Base-by-base conservation (phyloP, 2,113 vertebrate genomes). In the Chelonoidis abingdonii region DNA sequence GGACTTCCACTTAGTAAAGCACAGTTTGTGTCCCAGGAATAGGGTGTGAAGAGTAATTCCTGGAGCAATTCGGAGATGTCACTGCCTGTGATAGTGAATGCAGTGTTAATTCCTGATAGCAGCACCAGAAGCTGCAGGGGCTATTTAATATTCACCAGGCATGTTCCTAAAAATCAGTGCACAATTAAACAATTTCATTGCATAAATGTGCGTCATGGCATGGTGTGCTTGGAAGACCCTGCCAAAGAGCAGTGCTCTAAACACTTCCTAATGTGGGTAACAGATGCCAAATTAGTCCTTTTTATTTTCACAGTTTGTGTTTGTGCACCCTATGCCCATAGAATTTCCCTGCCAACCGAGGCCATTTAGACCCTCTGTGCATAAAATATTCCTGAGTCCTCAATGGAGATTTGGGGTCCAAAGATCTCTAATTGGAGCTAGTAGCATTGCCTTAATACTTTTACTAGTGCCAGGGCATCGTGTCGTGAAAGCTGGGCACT, bases 281-380 rank as follows among this genome's bases (percentile, higher is more conserved):
- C 94, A 95, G 92, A 94, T 92, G 94, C 97, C 95, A 94, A 95
- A 96, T 97, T 89, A 93, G 89, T 94, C 76, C 95, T 96, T 96
- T 92, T 97, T 96, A 94, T 97, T 97, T 97, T 93, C 94, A 91
- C 96, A 96, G 96, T 93, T 96, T 97, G 96, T 96, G 93, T 96
- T 96, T 96, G 78, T 95, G 92, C 83, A 94, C 69, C 90, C 95
- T 85, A 0, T 93, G 94, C 96, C 96, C 93, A 29, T 83, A 85
- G 89, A 83, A 84, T 29, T 96, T 84, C 88, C 59, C 59, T 96
- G 95, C 94, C 96, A 96, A 88, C 91, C 57, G 35, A 94, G 94
- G 93, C 97, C 94, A 89, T 97, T 96, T 96, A 91, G 91, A 49
- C 83, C 88, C 92, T 93, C 95, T 92, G 94, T 44, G 11, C 24